Evolutionary conservation across 2,888 invertebrate species (phyloP), one percentile per base, ranked within the genome.

Genomic region (Stomorhina lunata): DNA sequence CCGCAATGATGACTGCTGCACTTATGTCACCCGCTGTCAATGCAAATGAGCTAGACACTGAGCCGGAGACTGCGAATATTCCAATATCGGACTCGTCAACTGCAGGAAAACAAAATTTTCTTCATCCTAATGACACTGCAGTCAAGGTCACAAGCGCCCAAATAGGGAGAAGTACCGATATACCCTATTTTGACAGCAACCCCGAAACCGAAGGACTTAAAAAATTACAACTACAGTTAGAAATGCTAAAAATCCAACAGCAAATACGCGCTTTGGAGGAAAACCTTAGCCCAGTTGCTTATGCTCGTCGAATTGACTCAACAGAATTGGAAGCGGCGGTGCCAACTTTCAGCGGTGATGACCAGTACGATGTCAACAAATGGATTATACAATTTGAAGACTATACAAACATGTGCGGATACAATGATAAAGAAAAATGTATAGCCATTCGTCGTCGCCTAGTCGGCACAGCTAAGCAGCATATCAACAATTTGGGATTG

Each of bases 351-450:
- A 79, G 65, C 43, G 78, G 72, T 5, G 79, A 79, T 25, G 79
- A 72, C n/a, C 48, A 79, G 22, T 63, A 68, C 15, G 73, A 75
- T 17, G 29, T 73, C 12, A 3, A 9, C 20, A 73, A 73, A n/a
- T 68, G 73, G 73, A 22, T 80, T 9, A 15, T 34, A 1, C 66
- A 68, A 40, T 79, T 79, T n/a, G 79, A 79, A 15, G 63, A 78
- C 4, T 78, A 78, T 32, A 10, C 71, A 7, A 53, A 29, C 12
- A 63, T 48, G 12, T 78, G 63, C 17, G 43, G 29, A 10, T 65
- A 57, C 29, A 65, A 25, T 9, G 37, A 68, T n/a, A 68, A 68
- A 53, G 68, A 68, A 27, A 68, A 68, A 10, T 37, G 53, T 9
- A 53, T 40, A 9, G 34, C 25, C 6, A 53, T 68, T 40, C 68